phyloP scores from a whole-genome alignment of 1,140 invertebrate genomes.

The Pogonomyrmex barbatus region DNA sequence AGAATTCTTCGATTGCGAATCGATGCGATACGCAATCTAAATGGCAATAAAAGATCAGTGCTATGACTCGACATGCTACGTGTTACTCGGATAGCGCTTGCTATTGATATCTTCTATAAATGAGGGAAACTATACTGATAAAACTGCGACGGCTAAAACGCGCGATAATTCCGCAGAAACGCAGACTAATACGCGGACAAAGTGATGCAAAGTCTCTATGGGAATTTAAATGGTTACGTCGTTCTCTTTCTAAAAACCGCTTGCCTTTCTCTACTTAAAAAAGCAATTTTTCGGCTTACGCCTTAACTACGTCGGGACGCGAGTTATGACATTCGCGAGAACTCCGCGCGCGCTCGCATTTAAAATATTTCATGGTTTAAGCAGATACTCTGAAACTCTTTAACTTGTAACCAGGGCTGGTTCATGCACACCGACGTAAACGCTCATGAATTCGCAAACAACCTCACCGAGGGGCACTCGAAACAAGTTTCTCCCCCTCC shows the following conservation, averaged over 20 bases:
- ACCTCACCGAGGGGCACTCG: slow-evolving; percentile 12
- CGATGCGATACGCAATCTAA: neutral
- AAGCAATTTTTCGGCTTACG: slow-evolving; percentile 60
- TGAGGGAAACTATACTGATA: neutral
- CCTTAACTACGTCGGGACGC: neutral
- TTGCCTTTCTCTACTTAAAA: slow-evolving; percentile 37
- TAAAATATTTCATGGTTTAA: slow-evolving; percentile 59
- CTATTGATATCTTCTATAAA: neutral
- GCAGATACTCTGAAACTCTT: slow-evolving; percentile 35
- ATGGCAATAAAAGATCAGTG: neutral
- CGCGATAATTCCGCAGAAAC: neutral
- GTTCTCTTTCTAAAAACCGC: slow-evolving; percentile 23
- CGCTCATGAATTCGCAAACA: slow-evolving; percentile 56
- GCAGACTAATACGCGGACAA: slow-evolving; percentile 7
- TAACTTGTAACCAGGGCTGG: slow-evolving; percentile 40
- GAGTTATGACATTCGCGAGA: slow-evolving; percentile 44
- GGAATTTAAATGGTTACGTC: slow-evolving; percentile 10
- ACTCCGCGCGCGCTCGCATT: slow-evolving; percentile 29
- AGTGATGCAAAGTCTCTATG: slow-evolving; percentile 13
- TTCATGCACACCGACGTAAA: slow-evolving; percentile 42
- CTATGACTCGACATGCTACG: neutral
- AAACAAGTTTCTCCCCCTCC: slow-evolving; percentile 45
- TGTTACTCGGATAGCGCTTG: neutral
- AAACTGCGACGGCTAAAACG: neutral
- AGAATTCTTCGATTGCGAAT: neutral